Conservation (phyloP, 2,113 vertebrate genomes). For the Lates calcarifer region DNA sequence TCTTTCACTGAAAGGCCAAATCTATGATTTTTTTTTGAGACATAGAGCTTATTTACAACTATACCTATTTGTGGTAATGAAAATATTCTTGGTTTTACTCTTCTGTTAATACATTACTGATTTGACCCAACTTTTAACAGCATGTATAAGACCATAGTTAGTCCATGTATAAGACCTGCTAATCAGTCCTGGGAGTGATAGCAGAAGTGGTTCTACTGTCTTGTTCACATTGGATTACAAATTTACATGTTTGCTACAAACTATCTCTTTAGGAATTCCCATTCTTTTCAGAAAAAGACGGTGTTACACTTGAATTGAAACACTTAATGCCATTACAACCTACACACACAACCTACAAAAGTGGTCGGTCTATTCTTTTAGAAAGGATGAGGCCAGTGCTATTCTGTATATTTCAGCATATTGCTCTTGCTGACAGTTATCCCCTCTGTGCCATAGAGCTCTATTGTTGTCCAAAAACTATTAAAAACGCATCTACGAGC, state of each 20-base stretch:
- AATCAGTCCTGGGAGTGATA: neutral
- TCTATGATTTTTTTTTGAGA: neutral
- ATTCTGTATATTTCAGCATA: neutral
- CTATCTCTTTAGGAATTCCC: slow-evolving; percentile 13
- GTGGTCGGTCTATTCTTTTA: neutral
- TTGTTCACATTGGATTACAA: neutral
- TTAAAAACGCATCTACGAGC: neutral
- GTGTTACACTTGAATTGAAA: slow-evolving; percentile 23
- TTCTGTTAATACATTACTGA: neutral
- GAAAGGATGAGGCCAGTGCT: neutral
- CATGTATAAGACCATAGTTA: no score
- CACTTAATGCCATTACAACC: slow-evolving; percentile 26
- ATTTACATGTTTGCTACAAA: slow-evolving; percentile 47
- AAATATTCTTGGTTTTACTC: slow-evolving; percentile 3
- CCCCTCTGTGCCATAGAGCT: neutral
- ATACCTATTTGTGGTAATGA: slow-evolving; percentile 25
- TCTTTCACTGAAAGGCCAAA: slow-evolving; percentile 1
- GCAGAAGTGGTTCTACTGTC: neutral
- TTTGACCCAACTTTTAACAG: neutral
- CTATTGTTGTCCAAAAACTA: neutral
- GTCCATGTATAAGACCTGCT: neutral
- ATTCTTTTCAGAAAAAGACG: slow-evolving; percentile 26
- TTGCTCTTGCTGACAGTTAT: neutral
- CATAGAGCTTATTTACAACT: slow-evolving; percentile 19
- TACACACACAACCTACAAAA: slow-evolving; percentile 36